Base-by-base conservation (phyloP, 1,140 invertebrate genomes). In the Diabrotica virgifera region DNA sequence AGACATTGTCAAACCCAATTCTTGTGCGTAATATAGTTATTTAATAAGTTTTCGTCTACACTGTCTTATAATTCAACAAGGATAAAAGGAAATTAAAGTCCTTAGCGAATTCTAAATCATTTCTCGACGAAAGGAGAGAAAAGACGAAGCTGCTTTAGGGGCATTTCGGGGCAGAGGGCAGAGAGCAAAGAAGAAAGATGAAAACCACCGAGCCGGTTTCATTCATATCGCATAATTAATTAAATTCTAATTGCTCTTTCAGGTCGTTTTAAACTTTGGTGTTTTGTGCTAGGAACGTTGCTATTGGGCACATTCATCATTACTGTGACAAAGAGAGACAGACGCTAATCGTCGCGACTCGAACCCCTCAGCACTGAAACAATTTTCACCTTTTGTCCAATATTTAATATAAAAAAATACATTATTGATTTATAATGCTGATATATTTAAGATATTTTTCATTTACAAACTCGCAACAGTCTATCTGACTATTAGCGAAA, bases 191-290 rank as follows among this genome's bases (percentile, higher is more conserved):
- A 68, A 65, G 65, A 68, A 63, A 64, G 67, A 68, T 40, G 12
- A 52, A 24, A 60, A 51, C 59, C 53, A 35, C 13, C 10, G 13
- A 9, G 35, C 13, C 53, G 12, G 59, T 50, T 70, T 73, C 72
- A 75, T 77, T 77, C 76, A 76, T 70, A 73, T 71, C 71, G 74
- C 74, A 76, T 77, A 77, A 77, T 77, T 77, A 77, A 77, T 77
- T 77, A 77, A 77, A 77, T 74, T 76, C 72, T 76, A 77, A 77
- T 77, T 77, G 76, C 74, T 70, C 65, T 73, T 68, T 65, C 62
- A 59, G 70, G 59, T 63, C 70, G 70, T 68, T 72, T 73, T 74
- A 75, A 77, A 77, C 71, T 77, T 74, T 72, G 60, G 62, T 74
- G 76, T 77, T 77, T 77, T 77, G 72, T 74, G 70, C 68, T 70